Evolutionary conservation across 2,797 vertebrate genomes (phyloP).

Genomic region (Clamator glandarius): DNA sequence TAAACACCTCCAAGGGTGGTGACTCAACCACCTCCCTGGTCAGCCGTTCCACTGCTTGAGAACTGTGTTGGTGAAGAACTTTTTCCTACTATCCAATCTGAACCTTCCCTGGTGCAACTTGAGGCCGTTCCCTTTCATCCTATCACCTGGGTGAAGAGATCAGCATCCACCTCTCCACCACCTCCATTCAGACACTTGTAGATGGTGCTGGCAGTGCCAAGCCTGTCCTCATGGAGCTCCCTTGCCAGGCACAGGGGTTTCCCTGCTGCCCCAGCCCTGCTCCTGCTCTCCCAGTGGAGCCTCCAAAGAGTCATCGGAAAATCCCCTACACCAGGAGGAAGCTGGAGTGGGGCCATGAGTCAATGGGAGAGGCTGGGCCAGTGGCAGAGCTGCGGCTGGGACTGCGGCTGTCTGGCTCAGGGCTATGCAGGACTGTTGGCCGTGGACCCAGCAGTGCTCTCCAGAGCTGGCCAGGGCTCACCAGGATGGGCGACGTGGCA

Average conservation of each 20-base stretch:
- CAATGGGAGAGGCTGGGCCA: conserved; percentile 2
- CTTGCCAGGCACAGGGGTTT: conserved; percentile 9
- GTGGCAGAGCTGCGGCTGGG: background rate
- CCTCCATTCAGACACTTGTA: too few relatives aligned
- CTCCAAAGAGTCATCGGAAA: conserved; percentile 66
- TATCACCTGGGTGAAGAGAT: too few relatives aligned
- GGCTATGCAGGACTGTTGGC: background rate
- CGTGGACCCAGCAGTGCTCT: rapidly evolving
- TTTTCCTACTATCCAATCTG: too few relatives aligned
- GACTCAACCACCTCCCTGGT: too few relatives aligned
- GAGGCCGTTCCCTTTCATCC: too few relatives aligned
- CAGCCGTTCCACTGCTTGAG: too few relatives aligned
- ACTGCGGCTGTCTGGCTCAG: rapidly evolving
- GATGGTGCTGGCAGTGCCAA: rapidly evolving
- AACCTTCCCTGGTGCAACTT: too few relatives aligned
- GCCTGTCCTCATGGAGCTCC: background rate
- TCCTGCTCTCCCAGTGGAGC: background rate
- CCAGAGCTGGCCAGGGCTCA: background rate
- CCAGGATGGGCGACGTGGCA: rapidly evolving
- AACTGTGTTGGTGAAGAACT: too few relatives aligned
- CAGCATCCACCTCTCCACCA: too few relatives aligned
- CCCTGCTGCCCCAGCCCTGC: background rate
- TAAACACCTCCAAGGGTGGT: too few relatives aligned
- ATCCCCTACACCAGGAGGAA: conserved; percentile 51
- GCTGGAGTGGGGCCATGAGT: background rate